Evolutionary conservation across 2,888 invertebrate species (phyloP).

Genomic region (Uropetala carovei): DNA sequence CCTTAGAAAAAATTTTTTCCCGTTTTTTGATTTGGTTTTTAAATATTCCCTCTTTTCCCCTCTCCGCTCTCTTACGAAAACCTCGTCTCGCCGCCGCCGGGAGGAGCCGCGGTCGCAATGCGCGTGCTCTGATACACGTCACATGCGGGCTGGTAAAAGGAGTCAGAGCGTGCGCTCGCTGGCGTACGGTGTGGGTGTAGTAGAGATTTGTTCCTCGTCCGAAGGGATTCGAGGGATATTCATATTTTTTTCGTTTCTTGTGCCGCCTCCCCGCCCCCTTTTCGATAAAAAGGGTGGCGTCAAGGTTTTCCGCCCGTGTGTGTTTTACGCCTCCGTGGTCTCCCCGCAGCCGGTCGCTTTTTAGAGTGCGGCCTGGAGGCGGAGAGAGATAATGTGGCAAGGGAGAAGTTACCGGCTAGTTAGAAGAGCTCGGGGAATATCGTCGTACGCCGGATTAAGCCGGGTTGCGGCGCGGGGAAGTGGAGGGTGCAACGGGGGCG

Average conservation of each 20-base stretch:
- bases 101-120: conserved; percentile 38
- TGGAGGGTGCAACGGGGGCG: not conserved
- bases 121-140: conserved; percentile 46
- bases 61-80: not conserved
- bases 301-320: not conserved
- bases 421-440: not conserved
- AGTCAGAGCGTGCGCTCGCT: conserved; percentile 39
- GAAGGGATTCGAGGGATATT: no score
- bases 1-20: not conserved
- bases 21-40: not conserved
- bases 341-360: conserved; percentile 17
- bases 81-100: conserved; percentile 9
- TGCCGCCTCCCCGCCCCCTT: not conserved
- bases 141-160: not conserved
- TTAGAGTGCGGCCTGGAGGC: not conserved
- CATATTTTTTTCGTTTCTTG: no score
- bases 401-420: not conserved
- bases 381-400: not conserved
- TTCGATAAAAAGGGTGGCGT: not conserved
- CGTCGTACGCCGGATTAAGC: conserved; percentile 23
- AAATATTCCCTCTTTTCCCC: not conserved
- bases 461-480: conserved; percentile 4
- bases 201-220: no score
- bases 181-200: not conserved
- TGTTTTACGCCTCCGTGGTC: not conserved